Conservation (phyloP, 1,140 invertebrate genomes). For the Heliconius congener region DNA sequence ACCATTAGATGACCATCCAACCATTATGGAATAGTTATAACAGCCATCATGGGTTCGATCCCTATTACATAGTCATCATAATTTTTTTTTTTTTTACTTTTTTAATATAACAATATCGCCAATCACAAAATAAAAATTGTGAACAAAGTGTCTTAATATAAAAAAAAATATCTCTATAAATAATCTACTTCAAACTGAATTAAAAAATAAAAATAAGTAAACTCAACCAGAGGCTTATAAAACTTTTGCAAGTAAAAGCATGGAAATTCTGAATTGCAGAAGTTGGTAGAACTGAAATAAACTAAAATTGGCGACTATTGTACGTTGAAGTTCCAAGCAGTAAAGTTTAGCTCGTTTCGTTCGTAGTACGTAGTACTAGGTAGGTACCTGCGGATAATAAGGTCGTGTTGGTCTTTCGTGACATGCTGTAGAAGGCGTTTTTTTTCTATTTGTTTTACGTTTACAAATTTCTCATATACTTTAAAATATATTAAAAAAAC, state of each 20-base stretch:
- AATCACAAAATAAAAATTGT: background rate
- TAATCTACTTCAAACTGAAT: background rate
- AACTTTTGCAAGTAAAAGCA: conserved; percentile 4
- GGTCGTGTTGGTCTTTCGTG: conserved; percentile 17
- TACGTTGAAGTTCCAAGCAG: conserved; percentile 21
- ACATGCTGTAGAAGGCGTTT: background rate
- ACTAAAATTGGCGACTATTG: conserved; percentile 28
- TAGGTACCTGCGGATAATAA: conserved; percentile 12
- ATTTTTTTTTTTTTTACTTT: no score
- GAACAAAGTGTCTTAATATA: background rate
- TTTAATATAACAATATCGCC: no score
- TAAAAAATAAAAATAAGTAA: background rate
- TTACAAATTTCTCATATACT: background rate
- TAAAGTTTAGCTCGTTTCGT: conserved; percentile 24
- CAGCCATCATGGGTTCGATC: no score
- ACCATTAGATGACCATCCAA: no score
- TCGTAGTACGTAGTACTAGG: background rate
- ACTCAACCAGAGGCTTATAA: background rate
- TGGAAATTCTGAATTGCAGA: background rate
- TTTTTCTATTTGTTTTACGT: background rate
- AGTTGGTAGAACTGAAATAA: conserved; percentile 16
- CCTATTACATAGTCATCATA: no score
- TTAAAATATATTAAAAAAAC: no score
- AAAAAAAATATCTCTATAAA: background rate
- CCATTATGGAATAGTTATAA: no score